A percentile compares a stretch with the other conserved stretches of the same genome.
These are phyloP conservation scores for Labeo calbasu DNA, from an alignment of 2,797 vertebrate species.

Conservation along the genomic window DNA sequence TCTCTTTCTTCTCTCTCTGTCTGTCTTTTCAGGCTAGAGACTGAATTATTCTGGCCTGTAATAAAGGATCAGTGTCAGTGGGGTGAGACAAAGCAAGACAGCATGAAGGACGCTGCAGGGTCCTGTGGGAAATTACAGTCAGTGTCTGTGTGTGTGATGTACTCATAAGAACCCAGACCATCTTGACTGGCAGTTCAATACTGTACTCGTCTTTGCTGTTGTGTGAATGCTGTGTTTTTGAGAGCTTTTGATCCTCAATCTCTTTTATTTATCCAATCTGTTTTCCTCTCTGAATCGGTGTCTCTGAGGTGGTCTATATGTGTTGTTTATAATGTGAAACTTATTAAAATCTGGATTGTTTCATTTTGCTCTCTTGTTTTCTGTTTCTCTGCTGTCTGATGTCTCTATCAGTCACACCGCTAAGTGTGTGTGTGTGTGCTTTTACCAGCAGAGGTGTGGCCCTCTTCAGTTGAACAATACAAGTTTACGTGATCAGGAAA, in stretches of 20 bases:
- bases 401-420: conserved; percentile 5
- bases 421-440: conserved; percentile 18
- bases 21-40: background rate
- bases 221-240: background rate
- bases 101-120: background rate
- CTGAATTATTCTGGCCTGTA: background rate
- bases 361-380: conserved; percentile 25
- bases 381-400: background rate
- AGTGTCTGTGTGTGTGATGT: background rate
- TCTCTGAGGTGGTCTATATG: background rate
- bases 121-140: background rate
- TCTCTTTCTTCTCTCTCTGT: background rate
- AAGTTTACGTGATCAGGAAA: conserved; percentile 52
- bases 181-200: conserved; percentile 2
- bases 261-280: background rate
- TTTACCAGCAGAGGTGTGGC: conserved; percentile 38
- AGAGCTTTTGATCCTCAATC: background rate
- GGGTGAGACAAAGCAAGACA: background rate
- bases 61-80: conserved; percentile 12
- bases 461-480: conserved; percentile 50
- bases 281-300: background rate
- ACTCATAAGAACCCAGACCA: background rate
- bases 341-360: conserved; percentile 32
- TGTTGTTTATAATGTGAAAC: conserved; percentile 7
- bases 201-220: background rate